Evolutionary conservation across 92 coral and sea anemone genomes (phyloP).

Genomic region (Parazoanthus swiftii): DNA sequence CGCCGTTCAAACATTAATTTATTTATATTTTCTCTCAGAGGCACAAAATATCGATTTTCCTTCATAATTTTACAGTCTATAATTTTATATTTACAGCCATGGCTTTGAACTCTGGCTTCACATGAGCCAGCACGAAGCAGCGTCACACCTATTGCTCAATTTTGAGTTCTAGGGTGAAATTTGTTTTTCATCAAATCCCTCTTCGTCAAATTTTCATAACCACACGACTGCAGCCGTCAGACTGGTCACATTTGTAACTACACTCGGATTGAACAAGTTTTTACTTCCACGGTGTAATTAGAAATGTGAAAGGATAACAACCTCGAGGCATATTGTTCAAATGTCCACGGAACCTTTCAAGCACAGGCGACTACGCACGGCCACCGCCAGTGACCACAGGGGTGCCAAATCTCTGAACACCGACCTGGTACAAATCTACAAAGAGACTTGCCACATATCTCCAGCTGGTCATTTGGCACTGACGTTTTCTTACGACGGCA

Average conservation of each 20-base stretch:
- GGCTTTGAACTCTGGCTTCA: constrained; percentile 30
- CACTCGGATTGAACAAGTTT: constrained; percentile 28
- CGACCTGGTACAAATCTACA: background rate
- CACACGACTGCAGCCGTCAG: constrained; percentile 24
- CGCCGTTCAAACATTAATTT: constrained; percentile 69
- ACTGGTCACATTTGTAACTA: constrained; percentile 33
- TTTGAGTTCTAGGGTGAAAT: constrained; percentile 34
- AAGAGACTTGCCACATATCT: background rate
- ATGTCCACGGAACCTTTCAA: background rate
- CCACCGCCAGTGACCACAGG: background rate
- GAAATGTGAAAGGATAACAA: background rate
- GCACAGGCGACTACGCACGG: background rate
- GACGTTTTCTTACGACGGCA: background rate
- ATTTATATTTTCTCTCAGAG: constrained; percentile 66
- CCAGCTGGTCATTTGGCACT: background rate
- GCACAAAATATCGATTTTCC: constrained; percentile 78
- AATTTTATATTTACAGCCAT: constrained; percentile 62
- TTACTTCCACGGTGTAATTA: constrained; percentile 28
- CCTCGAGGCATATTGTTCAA: constrained; percentile 10
- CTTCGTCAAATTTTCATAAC: constrained; percentile 19
- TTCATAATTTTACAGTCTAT: constrained; percentile 59
- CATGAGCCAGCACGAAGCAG: constrained; percentile 14
- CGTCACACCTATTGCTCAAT: constrained; percentile 5
- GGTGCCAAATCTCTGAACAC: background rate
- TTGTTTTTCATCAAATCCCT: background rate